These are phyloP conservation scores for Platerodrilus igneus DNA, from an alignment of 2,888 invertebrate species.

Conservation along the genomic window DNA sequence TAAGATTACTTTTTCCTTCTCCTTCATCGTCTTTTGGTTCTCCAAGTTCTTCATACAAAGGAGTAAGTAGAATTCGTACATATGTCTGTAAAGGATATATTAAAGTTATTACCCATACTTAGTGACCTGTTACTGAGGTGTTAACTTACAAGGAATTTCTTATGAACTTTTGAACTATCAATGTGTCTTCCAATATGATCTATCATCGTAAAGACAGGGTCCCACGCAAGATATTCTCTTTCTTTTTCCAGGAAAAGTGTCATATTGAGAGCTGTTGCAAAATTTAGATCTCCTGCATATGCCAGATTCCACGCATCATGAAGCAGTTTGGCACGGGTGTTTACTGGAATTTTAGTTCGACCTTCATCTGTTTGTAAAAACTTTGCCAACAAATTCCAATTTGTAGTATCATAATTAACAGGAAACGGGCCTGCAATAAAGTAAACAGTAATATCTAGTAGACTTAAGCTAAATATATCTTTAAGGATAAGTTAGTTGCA, in stretches of 20 bases:
- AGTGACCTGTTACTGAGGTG: not conserved
- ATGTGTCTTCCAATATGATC: slow-evolving; percentile 75
- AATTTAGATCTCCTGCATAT: slow-evolving; percentile 71
- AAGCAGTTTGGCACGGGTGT: slow-evolving; percentile 69
- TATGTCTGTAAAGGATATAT: slow-evolving; percentile 55
- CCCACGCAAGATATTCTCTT: slow-evolving; percentile 73
- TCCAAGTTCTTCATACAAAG: slow-evolving; percentile 66
- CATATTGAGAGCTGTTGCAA: slow-evolving; percentile 73
- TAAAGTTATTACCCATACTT: not conserved
- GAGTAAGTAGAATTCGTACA: slow-evolving; percentile 62
- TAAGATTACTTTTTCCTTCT: slow-evolving; percentile 63
- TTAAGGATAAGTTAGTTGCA: too few species aligned
- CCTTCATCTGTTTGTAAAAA: slow-evolving; percentile 57
- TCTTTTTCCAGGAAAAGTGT: slow-evolving; percentile 70
- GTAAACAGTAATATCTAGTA: too few species aligned
- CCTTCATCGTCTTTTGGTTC: slow-evolving; percentile 56
- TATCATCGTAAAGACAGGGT: slow-evolving; percentile 76
- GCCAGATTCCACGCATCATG: slow-evolving; percentile 78
- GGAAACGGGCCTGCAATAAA: slow-evolving; percentile 65
- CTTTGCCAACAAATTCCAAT: slow-evolving; percentile 70
- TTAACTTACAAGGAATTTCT: slow-evolving; percentile 64
- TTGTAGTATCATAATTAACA: slow-evolving; percentile 73
- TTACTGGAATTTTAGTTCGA: slow-evolving; percentile 59
- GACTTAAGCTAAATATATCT: too few species aligned
- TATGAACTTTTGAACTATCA: slow-evolving; percentile 59